These are phyloP conservation scores for Sebastes taczanowskii DNA, from an alignment of 2,797 vertebrate genomes.

Conservation along the genomic window DNA sequence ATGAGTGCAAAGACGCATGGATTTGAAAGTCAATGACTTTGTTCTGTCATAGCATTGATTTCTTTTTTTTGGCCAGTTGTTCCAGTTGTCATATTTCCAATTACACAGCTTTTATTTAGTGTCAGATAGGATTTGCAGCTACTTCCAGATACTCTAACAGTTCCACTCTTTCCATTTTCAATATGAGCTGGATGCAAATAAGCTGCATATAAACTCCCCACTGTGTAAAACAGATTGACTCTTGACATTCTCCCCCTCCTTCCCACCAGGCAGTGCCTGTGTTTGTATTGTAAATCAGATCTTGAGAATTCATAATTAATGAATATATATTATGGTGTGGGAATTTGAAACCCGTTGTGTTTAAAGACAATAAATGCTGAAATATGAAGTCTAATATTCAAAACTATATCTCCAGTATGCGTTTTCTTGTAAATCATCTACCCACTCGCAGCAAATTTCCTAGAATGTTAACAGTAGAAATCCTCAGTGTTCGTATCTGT, in stretches of 20 bases:
- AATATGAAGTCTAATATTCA: neutral
- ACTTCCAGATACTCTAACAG: neutral
- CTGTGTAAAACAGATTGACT: constrained; percentile 39
- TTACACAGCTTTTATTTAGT: constrained; percentile 2
- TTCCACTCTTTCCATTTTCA: neutral
- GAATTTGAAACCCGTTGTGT: neutral
- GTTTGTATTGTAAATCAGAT: constrained; percentile 35
- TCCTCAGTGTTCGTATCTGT: neutral
- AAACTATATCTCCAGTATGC: neutral
- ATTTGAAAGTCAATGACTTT: constrained; percentile 11
- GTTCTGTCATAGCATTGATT: neutral
- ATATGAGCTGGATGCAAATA: constrained; percentile 24
- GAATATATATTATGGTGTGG: neutral
- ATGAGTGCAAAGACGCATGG: neutral
- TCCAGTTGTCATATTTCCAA: constrained; percentile 1
- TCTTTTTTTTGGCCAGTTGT: neutral
- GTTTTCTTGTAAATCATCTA: neutral
- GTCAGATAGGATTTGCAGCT: constrained; percentile 11
- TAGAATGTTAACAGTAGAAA: neutral
- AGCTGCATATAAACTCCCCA: constrained; percentile 12
- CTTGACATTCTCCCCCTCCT: constrained; percentile 26
- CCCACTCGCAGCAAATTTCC: neutral
- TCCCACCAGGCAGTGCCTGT: neutral
- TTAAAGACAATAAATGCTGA: neutral
- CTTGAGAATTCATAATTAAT: constrained; percentile 50